Evolutionary conservation across 2,888 invertebrate species (phyloP).

Genomic region (Pyrgus malvae): DNA sequence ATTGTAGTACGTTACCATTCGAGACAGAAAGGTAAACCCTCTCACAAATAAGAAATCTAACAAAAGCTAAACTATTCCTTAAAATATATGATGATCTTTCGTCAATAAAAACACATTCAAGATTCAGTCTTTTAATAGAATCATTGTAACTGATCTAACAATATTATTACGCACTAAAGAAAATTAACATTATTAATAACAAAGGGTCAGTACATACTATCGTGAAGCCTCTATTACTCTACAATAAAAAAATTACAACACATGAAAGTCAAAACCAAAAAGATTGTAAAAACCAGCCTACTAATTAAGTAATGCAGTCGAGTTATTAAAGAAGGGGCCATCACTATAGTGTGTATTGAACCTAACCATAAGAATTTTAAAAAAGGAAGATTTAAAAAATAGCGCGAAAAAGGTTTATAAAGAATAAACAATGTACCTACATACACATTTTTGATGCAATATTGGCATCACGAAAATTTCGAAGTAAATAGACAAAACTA

Average conservation of each 20-base stretch:
- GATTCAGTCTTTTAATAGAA: conserved; percentile 80
- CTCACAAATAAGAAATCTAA: too few relatives aligned
- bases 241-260: not conserved
- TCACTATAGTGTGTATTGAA: not conserved
- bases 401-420: not conserved
- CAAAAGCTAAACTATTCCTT: not conserved
- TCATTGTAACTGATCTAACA: conserved; percentile 69
- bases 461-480: not conserved
- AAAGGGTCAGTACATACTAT: conserved; percentile 12
- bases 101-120: conserved; percentile 29
- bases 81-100: not conserved
- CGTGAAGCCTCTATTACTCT: not conserved
- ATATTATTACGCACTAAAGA: conserved; percentile 49
- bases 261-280: too few relatives aligned
- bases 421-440: not conserved
- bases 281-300: not conserved
- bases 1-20: too few relatives aligned
- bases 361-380: not conserved
- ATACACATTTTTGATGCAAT: not conserved
- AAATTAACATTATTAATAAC: conserved; percentile 42
- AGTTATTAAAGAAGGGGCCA: too few relatives aligned
- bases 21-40: too few relatives aligned
- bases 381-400: not conserved
- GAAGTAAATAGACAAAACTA: not conserved
- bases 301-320: not conserved